Evolutionary conservation across 2,113 vertebrate species (phyloP).

Genomic region (Tetraodon nigroviridis): DNA sequence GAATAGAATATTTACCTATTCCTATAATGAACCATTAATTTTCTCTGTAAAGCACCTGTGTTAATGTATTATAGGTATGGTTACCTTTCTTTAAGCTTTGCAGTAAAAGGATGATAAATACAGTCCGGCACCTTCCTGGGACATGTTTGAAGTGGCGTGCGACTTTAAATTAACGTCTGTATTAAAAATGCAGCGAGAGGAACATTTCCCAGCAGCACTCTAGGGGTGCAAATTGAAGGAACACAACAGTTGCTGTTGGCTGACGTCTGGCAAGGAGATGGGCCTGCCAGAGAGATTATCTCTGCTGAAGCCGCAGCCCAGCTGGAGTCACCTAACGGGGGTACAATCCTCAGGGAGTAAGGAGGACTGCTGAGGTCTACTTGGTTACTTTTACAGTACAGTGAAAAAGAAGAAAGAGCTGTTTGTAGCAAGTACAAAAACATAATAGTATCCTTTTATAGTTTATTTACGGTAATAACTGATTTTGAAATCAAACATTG

Average conservation of each 20-base stretch:
- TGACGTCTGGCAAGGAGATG: conserved; percentile 58
- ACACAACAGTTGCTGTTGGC: conserved; percentile 53
- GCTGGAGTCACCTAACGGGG: conserved; percentile 49
- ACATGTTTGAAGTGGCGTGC: no score
- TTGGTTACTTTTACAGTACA: conserved; percentile 18
- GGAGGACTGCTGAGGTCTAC: conserved; percentile 34
- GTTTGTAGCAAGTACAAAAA: neutral
- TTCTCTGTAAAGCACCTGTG: no score
- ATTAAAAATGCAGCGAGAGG: conserved; percentile 26
- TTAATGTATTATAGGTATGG: no score
- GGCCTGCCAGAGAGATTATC: conserved; percentile 71
- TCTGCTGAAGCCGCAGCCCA: conserved; percentile 46
- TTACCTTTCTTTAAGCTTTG: no score
- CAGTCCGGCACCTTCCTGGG: no score
- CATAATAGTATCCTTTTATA: no score
- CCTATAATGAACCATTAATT: no score
- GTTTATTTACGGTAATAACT: no score
- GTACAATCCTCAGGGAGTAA: conserved; percentile 45
- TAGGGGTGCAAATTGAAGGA: conserved; percentile 43
- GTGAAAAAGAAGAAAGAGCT: conserved; percentile 34
- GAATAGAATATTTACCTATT: no score
- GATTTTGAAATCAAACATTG: no score
- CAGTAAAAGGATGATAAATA: neutral
- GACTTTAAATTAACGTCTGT: conserved; percentile 18
- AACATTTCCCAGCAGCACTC: conserved; percentile 49